These are phyloP conservation scores for Equus quagga DNA, from an alignment of 2,113 vertebrate species.

Conservation along the genomic window DNA sequence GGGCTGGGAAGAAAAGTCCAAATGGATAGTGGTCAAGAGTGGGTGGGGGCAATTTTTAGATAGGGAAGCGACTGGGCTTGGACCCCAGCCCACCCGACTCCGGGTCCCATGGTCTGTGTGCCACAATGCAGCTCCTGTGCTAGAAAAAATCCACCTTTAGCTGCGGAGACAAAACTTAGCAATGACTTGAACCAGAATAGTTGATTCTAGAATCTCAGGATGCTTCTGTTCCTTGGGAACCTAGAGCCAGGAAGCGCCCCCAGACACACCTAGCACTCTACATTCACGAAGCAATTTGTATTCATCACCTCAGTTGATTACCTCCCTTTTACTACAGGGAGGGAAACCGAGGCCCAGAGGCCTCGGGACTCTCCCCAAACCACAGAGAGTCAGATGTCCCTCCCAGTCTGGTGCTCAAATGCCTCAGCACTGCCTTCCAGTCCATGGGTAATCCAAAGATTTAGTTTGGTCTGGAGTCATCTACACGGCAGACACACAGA, in stretches of 20 bases:
- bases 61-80: background rate
- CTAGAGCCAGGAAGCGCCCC: background rate
- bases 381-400: background rate
- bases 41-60: background rate
- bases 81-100: background rate
- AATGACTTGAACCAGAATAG: background rate
- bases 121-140: background rate
- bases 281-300: fast-evolving
- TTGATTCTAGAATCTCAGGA: background rate
- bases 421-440: background rate
- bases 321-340: background rate
- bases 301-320: background rate
- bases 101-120: background rate
- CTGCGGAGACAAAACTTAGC: background rate
- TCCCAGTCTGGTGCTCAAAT: fast-evolving
- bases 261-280: background rate
- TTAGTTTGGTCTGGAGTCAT: background rate
- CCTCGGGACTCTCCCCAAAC: background rate
- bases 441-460: background rate
- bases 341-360: background rate
- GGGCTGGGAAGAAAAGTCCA: background rate
- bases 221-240: background rate
- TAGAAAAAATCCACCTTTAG: background rate
- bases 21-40: background rate
- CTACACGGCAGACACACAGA: background rate